These are phyloP conservation scores for Aptenodytes forsteri DNA, from an alignment of 2,113 vertebrate genomes.

Conservation along the genomic window DNA sequence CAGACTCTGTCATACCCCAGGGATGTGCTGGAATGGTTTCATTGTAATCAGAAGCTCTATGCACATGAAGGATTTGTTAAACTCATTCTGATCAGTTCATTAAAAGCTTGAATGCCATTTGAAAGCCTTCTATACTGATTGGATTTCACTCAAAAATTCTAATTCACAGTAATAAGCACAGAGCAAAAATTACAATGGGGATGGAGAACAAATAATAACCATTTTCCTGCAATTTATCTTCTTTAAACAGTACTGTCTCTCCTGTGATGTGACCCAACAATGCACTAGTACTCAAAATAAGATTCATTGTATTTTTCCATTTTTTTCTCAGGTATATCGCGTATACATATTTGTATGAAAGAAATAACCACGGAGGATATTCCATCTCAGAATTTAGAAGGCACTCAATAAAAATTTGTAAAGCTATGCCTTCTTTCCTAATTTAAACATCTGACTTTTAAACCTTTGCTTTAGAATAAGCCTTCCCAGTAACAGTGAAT, in stretches of 20 bases:
- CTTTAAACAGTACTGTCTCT: background rate
- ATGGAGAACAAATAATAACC: background rate
- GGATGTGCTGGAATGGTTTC: slow-evolving; percentile 6
- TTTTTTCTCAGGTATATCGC: background rate
- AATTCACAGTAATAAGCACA: background rate
- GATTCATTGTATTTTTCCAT: background rate
- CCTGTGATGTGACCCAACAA: background rate
- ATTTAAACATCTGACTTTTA: background rate
- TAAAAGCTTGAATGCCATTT: slow-evolving; percentile 51
- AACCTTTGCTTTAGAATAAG: background rate
- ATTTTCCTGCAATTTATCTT: background rate
- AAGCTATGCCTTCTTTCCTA: background rate
- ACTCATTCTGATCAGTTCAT: slow-evolving; percentile 50
- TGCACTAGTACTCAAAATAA: background rate
- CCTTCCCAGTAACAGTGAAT: background rate
- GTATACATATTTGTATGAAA: background rate
- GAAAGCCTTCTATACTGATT: slow-evolving; percentile 9
- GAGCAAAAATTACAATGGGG: background rate
- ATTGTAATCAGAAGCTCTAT: slow-evolving; percentile 17
- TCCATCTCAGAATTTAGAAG: background rate
- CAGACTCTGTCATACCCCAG: background rate
- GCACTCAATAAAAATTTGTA: background rate
- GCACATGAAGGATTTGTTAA: slow-evolving; percentile 40
- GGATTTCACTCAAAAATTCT: slow-evolving; percentile 41
- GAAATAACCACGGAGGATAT: background rate